A percentile compares a stretch with the other conserved stretches of the same genome.
These are phyloP conservation scores for Catajapyx aquilonaris DNA, from an alignment of 1,140 invertebrate genomes.

Conservation along the genomic window DNA sequence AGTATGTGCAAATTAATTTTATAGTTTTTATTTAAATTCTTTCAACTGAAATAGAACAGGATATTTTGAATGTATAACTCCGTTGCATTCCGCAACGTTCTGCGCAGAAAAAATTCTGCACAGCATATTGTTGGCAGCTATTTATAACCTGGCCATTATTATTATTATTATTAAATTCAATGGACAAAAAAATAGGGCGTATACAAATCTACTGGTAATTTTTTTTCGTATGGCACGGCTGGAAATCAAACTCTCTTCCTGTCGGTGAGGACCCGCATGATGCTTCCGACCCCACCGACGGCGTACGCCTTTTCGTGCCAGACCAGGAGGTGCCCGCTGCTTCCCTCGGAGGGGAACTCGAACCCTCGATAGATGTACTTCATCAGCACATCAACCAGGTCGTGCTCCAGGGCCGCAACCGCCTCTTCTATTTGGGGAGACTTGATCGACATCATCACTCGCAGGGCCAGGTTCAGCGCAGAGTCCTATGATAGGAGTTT, in stretches of 20 bases:
- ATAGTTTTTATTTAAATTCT: too few relatives aligned
- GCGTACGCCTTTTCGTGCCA: constrained; percentile 96
- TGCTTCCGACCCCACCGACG: constrained; percentile 72
- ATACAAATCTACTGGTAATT: too few relatives aligned
- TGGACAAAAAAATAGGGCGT: too few relatives aligned
- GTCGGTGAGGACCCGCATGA: constrained; percentile 81
- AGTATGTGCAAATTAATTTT: too few relatives aligned
- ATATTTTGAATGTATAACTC: too few relatives aligned
- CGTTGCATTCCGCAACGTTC: too few relatives aligned
- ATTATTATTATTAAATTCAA: too few relatives aligned
- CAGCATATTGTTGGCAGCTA: too few relatives aligned
- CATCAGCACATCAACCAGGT: constrained; percentile 80
- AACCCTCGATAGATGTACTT: constrained; percentile 96
- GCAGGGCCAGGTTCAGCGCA: constrained; percentile 58
- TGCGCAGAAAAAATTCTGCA: too few relatives aligned
- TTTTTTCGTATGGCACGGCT: too few relatives aligned
- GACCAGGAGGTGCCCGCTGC: constrained; percentile 71
- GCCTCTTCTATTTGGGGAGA: constrained; percentile 80
- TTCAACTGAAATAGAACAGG: too few relatives aligned
- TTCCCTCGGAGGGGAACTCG: constrained; percentile 79
- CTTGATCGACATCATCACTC: constrained; percentile 76
- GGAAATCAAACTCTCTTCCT: constrained; percentile 66
- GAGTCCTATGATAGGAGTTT: constrained; percentile 39
- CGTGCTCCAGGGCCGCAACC: constrained; percentile 52
- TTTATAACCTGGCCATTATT: too few relatives aligned